A percentile compares a stretch with the other conserved stretches of the same genome.
phyloP scores from a whole-genome alignment of 1,140 invertebrate species.

The Trigoniulus corallinus region DNA sequence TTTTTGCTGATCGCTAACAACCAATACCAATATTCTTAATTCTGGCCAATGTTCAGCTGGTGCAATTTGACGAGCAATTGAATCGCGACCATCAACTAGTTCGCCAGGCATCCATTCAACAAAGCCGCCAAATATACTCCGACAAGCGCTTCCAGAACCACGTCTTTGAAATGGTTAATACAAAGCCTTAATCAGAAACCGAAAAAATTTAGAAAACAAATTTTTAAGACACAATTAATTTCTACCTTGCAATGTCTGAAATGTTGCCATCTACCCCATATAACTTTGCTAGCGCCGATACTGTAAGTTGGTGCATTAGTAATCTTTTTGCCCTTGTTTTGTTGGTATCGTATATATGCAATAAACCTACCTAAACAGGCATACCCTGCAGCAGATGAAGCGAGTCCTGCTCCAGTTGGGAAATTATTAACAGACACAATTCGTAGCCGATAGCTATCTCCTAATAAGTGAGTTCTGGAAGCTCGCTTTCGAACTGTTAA shows the following conservation, averaged over 20 bases:
- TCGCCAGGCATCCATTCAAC: conserved; percentile 70
- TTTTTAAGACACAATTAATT: not conserved
- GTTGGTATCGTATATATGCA: conserved; percentile 12
- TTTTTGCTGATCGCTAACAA: conserved; percentile 70
- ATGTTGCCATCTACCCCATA: conserved; percentile 63
- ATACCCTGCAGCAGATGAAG: conserved; percentile 95
- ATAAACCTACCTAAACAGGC: conserved; percentile 52
- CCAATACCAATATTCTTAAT: conserved; percentile 42
- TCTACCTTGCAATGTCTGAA: conserved; percentile 54
- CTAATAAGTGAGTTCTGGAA: conserved; percentile 9
- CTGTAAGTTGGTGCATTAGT: conserved; percentile 22
- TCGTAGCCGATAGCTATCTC: conserved; percentile 39
- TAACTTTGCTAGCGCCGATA: conserved; percentile 52
- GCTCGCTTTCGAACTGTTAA: conserved; percentile 20
- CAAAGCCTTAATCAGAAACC: not conserved
- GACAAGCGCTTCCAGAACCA: conserved; percentile 92
- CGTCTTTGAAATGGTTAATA: conserved; percentile 21
- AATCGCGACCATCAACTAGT: conserved; percentile 54
- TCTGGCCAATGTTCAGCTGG: conserved; percentile 71
- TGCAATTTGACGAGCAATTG: conserved; percentile 50
- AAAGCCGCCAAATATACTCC: conserved; percentile 88
- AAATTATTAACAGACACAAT: conserved; percentile 96
- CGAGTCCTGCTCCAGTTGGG: conserved; percentile 92
- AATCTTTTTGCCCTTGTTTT: conserved; percentile 10
- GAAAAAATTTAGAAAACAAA: not conserved